A percentile compares a stretch with the other conserved stretches of the same genome.
phyloP scores from a whole-genome alignment of 1,140 invertebrate genomes.

The Adoxophyes honmai region DNA sequence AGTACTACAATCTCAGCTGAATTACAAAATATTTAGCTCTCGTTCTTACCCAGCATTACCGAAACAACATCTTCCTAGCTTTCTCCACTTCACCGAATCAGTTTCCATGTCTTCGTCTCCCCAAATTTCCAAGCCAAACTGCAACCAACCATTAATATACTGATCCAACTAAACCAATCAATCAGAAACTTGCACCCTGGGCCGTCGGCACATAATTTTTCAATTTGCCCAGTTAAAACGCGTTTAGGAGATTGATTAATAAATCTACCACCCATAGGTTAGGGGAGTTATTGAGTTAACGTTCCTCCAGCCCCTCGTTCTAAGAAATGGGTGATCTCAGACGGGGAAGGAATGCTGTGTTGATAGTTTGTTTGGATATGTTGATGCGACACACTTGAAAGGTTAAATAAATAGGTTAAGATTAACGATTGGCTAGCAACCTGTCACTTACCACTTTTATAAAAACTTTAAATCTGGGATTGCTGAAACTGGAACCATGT shows the following conservation, averaged over 20 bases:
- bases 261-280: constrained; percentile 42
- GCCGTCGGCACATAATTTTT: constrained; percentile 30
- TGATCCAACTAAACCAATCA: constrained; percentile 21
- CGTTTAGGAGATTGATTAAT: constrained; percentile 65
- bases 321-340: constrained; percentile 29
- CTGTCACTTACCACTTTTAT: too few species aligned
- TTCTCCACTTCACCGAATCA: neutral
- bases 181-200: constrained; percentile 9
- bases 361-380: neutral
- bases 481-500: too few species aligned
- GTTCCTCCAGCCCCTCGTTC: constrained; percentile 23
- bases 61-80: too few species aligned
- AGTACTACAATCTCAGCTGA: too few species aligned
- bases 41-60: too few species aligned
- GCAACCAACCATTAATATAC: constrained; percentile 16
- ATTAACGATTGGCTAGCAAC: too few species aligned
- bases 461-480: too few species aligned
- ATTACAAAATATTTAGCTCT: too few species aligned
- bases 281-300: constrained; percentile 40
- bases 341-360: neutral
- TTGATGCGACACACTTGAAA: too few species aligned
- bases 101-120: neutral
- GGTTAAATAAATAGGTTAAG: too few species aligned
- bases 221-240: constrained; percentile 28
- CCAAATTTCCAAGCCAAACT: neutral